Percentiles rank a stretch among this genome's conserved stretches.
These are phyloP conservation scores for Bilobella aurantiaca DNA, from an alignment of 1,140 invertebrate genomes.

Conservation along the genomic window DNA sequence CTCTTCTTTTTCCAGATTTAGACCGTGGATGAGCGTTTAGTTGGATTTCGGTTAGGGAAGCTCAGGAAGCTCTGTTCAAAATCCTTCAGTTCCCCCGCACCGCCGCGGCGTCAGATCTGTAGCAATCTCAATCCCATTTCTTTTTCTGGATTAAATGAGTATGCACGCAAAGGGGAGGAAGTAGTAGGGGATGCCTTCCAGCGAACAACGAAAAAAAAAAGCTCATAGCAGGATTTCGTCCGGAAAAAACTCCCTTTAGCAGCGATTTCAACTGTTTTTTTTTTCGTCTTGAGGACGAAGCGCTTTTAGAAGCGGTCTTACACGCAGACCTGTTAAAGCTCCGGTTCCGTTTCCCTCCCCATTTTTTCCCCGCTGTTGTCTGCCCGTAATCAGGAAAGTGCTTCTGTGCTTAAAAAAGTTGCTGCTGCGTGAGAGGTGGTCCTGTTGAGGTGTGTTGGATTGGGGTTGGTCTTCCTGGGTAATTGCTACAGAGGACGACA, in stretches of 20 bases:
- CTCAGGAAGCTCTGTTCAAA: too few relatives aligned
- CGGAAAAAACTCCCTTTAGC: too few relatives aligned
- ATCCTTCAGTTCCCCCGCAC: too few relatives aligned
- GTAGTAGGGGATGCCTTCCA: too few relatives aligned
- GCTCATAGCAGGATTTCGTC: too few relatives aligned
- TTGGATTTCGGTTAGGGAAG: background rate
- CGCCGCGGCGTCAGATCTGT: background rate
- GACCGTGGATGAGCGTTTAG: background rate
- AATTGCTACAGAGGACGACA: slow-evolving; percentile 36
- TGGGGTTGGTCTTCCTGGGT: slow-evolving; percentile 16
- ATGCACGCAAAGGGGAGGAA: background rate
- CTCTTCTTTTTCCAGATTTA: background rate
- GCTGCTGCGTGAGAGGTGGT: slow-evolving; percentile 32
- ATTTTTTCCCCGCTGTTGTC: background rate
- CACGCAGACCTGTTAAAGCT: too few relatives aligned
- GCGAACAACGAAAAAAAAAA: too few relatives aligned
- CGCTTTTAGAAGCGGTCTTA: too few relatives aligned
- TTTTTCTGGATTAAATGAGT: background rate
- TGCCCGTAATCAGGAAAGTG: background rate
- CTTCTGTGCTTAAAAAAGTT: background rate
- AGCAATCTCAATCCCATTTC: background rate
- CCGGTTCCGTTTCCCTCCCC: background rate
- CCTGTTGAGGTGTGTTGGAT: slow-evolving; percentile 26
- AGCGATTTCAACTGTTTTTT: too few relatives aligned
- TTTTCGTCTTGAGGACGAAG: too few relatives aligned